phyloP scores from a whole-genome alignment of 2,888 invertebrate genomes.

The Sylvicola fuscatus region DNA sequence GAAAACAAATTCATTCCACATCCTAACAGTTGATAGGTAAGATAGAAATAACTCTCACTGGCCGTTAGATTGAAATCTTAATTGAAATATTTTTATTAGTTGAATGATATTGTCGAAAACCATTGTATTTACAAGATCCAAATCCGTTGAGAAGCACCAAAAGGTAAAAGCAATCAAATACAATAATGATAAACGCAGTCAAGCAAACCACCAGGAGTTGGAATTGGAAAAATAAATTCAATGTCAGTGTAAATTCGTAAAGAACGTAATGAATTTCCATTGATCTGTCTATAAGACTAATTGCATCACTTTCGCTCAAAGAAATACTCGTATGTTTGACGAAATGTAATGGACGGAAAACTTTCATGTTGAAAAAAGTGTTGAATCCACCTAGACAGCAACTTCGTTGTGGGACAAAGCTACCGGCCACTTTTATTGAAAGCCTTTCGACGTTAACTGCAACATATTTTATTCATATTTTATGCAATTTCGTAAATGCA shows the following conservation, averaged over 20 bases:
- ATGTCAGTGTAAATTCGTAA: background rate
- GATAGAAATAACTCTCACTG: background rate
- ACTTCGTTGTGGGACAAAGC: too few relatives aligned
- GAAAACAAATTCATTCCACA: background rate
- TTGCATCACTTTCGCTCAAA: background rate
- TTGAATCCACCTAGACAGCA: too few relatives aligned
- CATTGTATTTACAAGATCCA: background rate
- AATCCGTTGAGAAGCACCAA: background rate
- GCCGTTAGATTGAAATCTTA: background rate
- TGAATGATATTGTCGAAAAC: background rate
- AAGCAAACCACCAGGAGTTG: background rate
- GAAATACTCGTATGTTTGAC: too few relatives aligned
- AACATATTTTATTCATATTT: too few relatives aligned
- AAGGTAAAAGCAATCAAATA: background rate
- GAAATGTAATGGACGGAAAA: too few relatives aligned
- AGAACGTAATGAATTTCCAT: conserved; percentile 1
- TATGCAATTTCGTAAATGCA: too few relatives aligned
- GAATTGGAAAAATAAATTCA: conserved; percentile 1
- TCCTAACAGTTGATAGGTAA: background rate
- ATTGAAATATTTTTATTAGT: too few relatives aligned
- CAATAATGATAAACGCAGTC: background rate
- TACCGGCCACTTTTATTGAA: too few relatives aligned
- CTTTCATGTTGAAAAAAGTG: too few relatives aligned
- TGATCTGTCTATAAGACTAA: background rate
- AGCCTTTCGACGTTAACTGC: too few relatives aligned